phyloP scores from a whole-genome alignment of 1,140 invertebrate species.

The Carposina sasakii region DNA sequence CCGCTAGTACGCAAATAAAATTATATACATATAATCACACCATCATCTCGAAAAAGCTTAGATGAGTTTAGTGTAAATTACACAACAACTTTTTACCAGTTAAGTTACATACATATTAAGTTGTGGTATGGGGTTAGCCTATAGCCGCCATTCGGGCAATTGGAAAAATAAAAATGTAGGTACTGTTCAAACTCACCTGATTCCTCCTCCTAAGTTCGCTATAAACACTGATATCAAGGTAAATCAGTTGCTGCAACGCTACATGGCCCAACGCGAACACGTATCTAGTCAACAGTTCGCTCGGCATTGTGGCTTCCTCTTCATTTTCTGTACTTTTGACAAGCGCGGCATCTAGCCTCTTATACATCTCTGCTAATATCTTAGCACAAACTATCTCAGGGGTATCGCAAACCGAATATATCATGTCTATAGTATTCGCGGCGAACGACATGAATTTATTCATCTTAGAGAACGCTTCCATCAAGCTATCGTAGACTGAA shows the following conservation, averaged over 20 bases:
- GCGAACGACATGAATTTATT: slow-evolving; percentile 56
- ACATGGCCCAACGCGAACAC: slow-evolving; percentile 82
- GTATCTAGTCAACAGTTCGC: slow-evolving; percentile 76
- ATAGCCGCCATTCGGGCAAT: no score
- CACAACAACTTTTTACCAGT: no score
- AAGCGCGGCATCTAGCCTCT: slow-evolving; percentile 61
- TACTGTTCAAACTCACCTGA: slow-evolving; percentile 40
- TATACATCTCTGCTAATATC: slow-evolving; percentile 56
- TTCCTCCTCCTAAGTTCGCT: slow-evolving; percentile 71
- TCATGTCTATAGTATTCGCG: slow-evolving; percentile 48
- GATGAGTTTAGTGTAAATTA: no score
- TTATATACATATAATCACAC: no score
- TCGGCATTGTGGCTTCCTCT: slow-evolving; percentile 48
- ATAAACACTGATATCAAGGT: slow-evolving; percentile 84
- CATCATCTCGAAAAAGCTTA: no score
- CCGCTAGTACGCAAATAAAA: no score
- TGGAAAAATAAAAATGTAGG: neutral
- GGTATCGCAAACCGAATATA: slow-evolving; percentile 63
- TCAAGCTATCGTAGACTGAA: slow-evolving; percentile 46
- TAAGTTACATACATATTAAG: no score
- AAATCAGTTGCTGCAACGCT: slow-evolving; percentile 82
- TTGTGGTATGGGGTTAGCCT: no score
- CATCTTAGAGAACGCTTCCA: slow-evolving; percentile 54
- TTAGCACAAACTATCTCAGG: slow-evolving; percentile 56
- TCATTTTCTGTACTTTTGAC: slow-evolving; percentile 56